A percentile compares a stretch with the other conserved stretches of the same genome.
phyloP scores from a whole-genome alignment of 35 echinoderm and acorn worm genomes.

The Strongylocentrotus purpuratus region DNA sequence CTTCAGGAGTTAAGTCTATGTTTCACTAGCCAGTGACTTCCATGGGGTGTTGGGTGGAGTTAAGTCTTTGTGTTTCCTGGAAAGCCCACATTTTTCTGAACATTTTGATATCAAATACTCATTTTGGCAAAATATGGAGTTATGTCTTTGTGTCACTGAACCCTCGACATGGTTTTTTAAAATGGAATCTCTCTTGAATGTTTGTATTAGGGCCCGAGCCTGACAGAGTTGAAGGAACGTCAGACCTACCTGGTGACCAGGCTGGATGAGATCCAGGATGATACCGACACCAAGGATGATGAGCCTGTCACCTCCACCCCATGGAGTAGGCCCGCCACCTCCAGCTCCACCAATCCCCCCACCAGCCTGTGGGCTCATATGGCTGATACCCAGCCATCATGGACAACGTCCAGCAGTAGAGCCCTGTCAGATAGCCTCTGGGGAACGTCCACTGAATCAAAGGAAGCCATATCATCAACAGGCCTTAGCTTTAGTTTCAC shows the following conservation, averaged over 20 bases:
- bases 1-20: no score
- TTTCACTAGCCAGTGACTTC: no score
- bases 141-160: no score
- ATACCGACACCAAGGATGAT: neutral
- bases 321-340: neutral
- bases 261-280: conserved; percentile 10
- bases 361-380: neutral
- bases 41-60: no score
- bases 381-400: neutral
- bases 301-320: neutral
- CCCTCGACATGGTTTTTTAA: no score
- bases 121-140: no score
- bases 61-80: no score
- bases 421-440: neutral
- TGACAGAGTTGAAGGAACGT: conserved; percentile 12
- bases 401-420: neutral
- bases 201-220: neutral
- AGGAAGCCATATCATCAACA: neutral
- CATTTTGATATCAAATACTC: no score
- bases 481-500: neutral
- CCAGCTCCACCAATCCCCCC: neutral
- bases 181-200: neutral
- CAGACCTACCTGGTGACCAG: neutral
- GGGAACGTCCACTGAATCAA: neutral
- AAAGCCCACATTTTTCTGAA: no score